Evolutionary conservation across 2,888 invertebrate species (phyloP), one percentile per base, ranked within the genome.

Genomic region (Spodoptera picta): DNA sequence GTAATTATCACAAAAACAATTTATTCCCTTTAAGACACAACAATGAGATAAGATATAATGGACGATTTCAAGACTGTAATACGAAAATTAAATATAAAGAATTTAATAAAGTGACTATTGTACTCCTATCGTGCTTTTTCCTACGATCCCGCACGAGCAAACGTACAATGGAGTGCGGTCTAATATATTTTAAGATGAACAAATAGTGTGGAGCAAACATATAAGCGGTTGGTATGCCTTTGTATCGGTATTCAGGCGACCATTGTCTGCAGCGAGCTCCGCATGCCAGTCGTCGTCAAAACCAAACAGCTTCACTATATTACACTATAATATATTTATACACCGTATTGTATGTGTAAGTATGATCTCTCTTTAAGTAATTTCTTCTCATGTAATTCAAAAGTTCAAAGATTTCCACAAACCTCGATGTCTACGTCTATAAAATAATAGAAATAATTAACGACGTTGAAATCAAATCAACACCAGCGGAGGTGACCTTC

Each of bases 171-270:
- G 55, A 60, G 62, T 63, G 52, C 44, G 56, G 53, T 69, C 66
- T 74, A 79, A 74, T 78, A 76, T 72, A 75, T 62, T 77, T 66
- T 63, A 60, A 73, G 73, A 76, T 74, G 69, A 78, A 71, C 74
- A 77, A 81, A 81, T 77, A 80, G 73, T 73, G 65, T 64, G 69
- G 65, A 69, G 76, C 74, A 79, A 79, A 81, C 75, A 70, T 76
- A 69, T 65, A 71, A 68, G 55, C 69, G 70, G 47, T 27, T 67
- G 82, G 82, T 76, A 83, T 81, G 81, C 82, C 76, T 85, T 85
- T 84, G 85, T 82, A 77, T 77, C 76, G 76, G 65, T 66, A 77
- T 78, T 71, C 65, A 74, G 60, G 66, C 60, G 60, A 69, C 60
- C 51, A 64, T 78, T 80, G 76, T 83, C 69, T 75, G 71, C 60